Conservation (phyloP, 2,113 vertebrate genomes). For the Neodontobutis hainanensis region DNA sequence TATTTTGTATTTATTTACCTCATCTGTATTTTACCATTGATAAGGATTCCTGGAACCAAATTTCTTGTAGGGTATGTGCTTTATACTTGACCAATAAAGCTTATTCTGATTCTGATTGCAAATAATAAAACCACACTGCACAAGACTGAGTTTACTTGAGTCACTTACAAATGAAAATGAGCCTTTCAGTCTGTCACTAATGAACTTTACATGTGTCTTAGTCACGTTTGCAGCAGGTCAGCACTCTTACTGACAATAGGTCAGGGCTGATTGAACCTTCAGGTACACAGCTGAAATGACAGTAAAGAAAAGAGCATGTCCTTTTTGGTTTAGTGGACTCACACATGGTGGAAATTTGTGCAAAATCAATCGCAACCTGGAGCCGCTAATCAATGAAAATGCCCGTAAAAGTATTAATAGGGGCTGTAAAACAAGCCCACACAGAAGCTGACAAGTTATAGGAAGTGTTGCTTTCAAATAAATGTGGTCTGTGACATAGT, state of each 20-base stretch:
- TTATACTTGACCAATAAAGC: too few relatives aligned
- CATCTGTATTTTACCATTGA: too few relatives aligned
- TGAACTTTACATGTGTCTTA: not conserved
- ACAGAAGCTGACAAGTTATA: not conserved
- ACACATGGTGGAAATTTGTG: slow-evolving; percentile 13
- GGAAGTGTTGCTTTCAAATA: not conserved
- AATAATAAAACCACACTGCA: too few relatives aligned
- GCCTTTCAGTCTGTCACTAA: not conserved
- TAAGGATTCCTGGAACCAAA: too few relatives aligned
- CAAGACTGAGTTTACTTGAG: too few relatives aligned
- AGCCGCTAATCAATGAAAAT: slow-evolving; percentile 54
- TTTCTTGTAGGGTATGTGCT: too few relatives aligned
- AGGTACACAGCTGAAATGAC: slow-evolving; percentile 22
- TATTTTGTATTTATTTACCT: too few relatives aligned
- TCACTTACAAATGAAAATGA: not conserved
- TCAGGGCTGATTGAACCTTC: slow-evolving; percentile 1
- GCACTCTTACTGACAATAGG: slow-evolving; percentile 1
- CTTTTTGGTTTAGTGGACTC: slow-evolving; percentile 17
- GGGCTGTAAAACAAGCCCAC: slow-evolving; percentile 12
- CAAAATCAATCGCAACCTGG: slow-evolving; percentile 51
- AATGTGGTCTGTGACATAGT: too few relatives aligned
- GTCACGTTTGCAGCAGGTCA: slow-evolving; percentile 5
- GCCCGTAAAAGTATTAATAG: slow-evolving; percentile 27
- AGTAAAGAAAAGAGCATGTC: slow-evolving; percentile 4
- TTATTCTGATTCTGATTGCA: too few relatives aligned